Conservation (phyloP, 2,113 vertebrate species). For the Cottus gobio region DNA sequence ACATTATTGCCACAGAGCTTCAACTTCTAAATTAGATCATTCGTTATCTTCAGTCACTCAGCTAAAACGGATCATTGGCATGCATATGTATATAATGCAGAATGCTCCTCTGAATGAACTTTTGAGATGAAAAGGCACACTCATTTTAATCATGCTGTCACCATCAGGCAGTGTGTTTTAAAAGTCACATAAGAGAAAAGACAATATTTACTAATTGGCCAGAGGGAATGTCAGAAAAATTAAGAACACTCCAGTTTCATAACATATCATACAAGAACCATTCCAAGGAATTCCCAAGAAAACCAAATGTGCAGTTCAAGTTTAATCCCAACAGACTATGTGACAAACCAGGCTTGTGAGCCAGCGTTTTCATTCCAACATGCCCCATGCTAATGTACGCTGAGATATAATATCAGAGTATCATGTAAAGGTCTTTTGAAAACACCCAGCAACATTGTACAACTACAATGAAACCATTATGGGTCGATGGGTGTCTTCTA, state of each 20-base stretch:
- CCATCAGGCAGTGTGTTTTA: slow-evolving; percentile 24
- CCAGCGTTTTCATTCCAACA: not conserved
- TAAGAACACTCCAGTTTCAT: slow-evolving; percentile 2
- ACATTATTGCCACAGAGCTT: not conserved
- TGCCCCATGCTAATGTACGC: not conserved
- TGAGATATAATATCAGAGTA: not conserved
- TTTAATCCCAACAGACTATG: not conserved
- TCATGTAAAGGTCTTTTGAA: not conserved
- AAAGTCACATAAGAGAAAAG: slow-evolving; percentile 47
- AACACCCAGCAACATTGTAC: not conserved
- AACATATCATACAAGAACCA: not conserved
- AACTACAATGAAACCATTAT: not conserved
- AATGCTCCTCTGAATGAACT: slow-evolving; percentile 14
- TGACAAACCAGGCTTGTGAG: not conserved
- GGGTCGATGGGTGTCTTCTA: too few relatives aligned
- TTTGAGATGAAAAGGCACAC: slow-evolving; percentile 10
- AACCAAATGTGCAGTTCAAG: not conserved
- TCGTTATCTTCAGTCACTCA: slow-evolving; percentile 39
- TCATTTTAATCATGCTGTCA: slow-evolving; percentile 30
- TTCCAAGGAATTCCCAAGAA: not conserved
- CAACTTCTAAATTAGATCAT: slow-evolving; percentile 34
- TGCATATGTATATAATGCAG: slow-evolving; percentile 34
- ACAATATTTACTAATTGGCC: slow-evolving; percentile 45
- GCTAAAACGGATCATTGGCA: slow-evolving; percentile 37
- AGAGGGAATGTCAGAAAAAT: slow-evolving; percentile 44